These are phyloP conservation scores for Cinclus cinclus DNA, from an alignment of 2,113 vertebrate genomes.

Conservation along the genomic window DNA sequence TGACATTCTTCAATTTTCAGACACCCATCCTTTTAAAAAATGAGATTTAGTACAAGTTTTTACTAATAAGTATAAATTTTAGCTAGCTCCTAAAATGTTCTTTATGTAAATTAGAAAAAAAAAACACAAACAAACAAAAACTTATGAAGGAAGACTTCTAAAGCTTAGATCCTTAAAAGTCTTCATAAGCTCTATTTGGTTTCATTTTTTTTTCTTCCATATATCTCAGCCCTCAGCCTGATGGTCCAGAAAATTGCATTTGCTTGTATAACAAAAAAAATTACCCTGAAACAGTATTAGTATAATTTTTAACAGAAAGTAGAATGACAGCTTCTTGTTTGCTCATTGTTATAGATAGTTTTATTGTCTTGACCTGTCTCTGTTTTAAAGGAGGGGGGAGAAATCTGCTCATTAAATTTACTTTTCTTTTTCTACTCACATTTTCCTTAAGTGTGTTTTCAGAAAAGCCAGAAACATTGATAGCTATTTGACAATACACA, in stretches of 20 bases:
- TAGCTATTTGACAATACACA: not conserved
- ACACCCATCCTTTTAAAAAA: not conserved
- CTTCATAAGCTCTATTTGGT: not conserved
- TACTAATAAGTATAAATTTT: not conserved
- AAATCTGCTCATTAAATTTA: conserved; percentile 7
- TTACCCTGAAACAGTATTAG: not conserved
- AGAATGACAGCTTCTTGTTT: not conserved
- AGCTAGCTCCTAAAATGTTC: not conserved
- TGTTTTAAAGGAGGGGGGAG: not conserved
- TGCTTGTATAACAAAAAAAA: not conserved
- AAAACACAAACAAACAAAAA: not conserved
- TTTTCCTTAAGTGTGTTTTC: not conserved
- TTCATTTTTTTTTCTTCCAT: not conserved
- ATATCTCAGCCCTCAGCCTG: not conserved
- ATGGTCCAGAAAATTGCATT: not conserved
- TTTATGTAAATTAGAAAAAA: not conserved
- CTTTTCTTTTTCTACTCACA: not conserved
- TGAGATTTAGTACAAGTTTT: not conserved
- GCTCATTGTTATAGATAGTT: not conserved
- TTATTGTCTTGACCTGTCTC: not conserved
- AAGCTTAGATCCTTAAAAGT: not conserved
- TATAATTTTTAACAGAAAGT: not conserved
- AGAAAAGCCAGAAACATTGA: not conserved
- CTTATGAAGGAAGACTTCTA: not conserved
- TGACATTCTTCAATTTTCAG: not conserved